A percentile compares a stretch with the other conserved stretches of the same genome.
Conservation (phyloP, 1,140 invertebrate genomes). For the Camponotus vicinus region DNA sequence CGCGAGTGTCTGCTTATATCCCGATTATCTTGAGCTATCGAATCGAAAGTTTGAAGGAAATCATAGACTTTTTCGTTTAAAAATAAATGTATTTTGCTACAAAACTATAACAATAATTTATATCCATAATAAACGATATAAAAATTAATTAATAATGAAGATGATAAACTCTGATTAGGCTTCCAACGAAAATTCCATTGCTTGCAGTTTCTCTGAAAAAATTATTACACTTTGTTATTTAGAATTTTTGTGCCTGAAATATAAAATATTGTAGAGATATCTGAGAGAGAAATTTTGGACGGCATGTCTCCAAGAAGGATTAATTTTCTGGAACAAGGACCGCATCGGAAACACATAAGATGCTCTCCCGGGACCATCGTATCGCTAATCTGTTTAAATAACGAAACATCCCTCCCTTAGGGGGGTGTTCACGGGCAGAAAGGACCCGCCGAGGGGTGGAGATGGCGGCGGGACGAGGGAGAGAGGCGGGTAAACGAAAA, state of each 20-base stretch:
- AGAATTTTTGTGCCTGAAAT: background rate
- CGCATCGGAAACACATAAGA: constrained; percentile 84
- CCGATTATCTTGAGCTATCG: background rate
- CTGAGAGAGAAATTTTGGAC: constrained; percentile 28
- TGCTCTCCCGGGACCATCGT: constrained; percentile 77
- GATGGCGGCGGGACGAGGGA: constrained; percentile 41
- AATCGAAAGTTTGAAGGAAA: constrained; percentile 18
- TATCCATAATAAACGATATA: background rate
- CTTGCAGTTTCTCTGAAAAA: background rate
- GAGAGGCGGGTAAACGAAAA: constrained; percentile 82
- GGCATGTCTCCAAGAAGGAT: constrained; percentile 73
- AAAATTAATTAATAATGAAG: constrained; percentile 6
- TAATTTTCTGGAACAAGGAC: constrained; percentile 76
- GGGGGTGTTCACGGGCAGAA: constrained; percentile 57
- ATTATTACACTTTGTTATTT: background rate
- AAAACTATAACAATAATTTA: background rate
- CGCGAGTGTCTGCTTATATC: background rate
- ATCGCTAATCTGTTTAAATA: constrained; percentile 85
- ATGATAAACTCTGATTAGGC: background rate
- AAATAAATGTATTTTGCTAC: background rate
- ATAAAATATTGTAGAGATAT: background rate
- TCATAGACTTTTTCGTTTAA: background rate
- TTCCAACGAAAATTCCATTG: background rate
- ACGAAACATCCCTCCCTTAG: constrained; percentile 82
- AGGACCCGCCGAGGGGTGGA: constrained; percentile 48